Base-by-base conservation (phyloP, 1,140 invertebrate species). In the Pseudachorutes palmiensis region DNA sequence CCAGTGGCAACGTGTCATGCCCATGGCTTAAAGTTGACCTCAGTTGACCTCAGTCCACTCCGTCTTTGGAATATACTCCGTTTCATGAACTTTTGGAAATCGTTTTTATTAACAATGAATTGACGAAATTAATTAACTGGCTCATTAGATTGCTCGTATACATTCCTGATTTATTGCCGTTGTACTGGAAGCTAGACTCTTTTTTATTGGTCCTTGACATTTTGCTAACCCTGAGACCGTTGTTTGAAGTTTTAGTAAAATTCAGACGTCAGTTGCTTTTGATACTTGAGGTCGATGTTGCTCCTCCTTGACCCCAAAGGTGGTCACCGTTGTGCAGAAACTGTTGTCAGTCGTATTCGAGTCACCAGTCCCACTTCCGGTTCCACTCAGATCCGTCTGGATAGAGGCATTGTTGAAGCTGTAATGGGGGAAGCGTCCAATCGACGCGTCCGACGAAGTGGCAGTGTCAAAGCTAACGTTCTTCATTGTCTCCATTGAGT, bases 261-360 rank as follows among this genome's bases (percentile, higher is more conserved):
- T n/a, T 73, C 62, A 73, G 16, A 73, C 72, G 61, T 73, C 72
- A 0, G 72, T 73, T 2, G 72, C 70, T 66, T 71, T 71, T 16
- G 67, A 26, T 9, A 32, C 31, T n/a, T 51, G 58, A 1, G 41
- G 61, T 45, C 2, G 36, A 19, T 2, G 32, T 58, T 30, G 22
- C 14, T 64, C 62, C 16, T 66, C 68, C 24, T 59, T 62, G 0
- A 73, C 67, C 0, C 72, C 72, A 59, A 73, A 73, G 19, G 72
- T 73, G 2, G 72, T 73, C 1, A 73, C 67, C 5, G 72, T 73
- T 0, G 48, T 61, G 62, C 70, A 68, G 41, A 66, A 68, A 62
- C 57, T 45, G 26, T 58, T 49, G 41, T 57, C 41, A 29, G 63
- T 2, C 16, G 31, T 29, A 12, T 31, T 55, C 24, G 12, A 26